phyloP scores from a whole-genome alignment of 2,113 vertebrate species.

The Brienomyrus longianalis region DNA sequence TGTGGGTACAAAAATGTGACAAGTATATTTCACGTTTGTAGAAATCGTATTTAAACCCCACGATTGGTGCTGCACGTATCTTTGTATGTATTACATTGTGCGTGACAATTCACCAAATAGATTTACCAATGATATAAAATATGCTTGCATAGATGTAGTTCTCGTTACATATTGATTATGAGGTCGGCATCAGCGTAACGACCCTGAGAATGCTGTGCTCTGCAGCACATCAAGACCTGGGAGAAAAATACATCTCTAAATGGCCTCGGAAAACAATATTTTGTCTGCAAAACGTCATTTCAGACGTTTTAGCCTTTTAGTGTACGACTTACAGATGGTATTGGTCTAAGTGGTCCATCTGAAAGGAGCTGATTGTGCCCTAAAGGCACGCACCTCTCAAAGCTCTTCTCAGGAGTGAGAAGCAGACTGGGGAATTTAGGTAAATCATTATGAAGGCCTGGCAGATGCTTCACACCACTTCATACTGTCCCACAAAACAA shows the following conservation, averaged over 20 bases:
- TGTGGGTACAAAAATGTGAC: neutral
- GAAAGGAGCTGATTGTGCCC: neutral
- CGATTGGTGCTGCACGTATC: neutral
- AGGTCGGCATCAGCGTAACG: neutral
- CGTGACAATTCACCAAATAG: neutral
- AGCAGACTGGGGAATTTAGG: neutral
- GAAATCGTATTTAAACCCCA: neutral
- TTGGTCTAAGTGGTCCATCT: neutral
- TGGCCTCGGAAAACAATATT: neutral
- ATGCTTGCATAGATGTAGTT: neutral
- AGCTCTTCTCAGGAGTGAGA: neutral
- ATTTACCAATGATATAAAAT: neutral
- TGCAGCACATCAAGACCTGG: neutral
- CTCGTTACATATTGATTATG: neutral
- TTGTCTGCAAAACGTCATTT: neutral
- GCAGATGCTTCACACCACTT: neutral
- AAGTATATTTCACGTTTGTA: neutral
- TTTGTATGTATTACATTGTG: neutral
- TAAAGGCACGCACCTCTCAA: neutral
- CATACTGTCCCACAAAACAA: neutral
- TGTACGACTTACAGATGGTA: neutral
- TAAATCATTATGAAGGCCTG: neutral
- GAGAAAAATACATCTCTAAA: neutral
- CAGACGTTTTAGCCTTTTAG: neutral
- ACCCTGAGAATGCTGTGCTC: neutral